Base-by-base conservation (phyloP, 2,888 invertebrate species). In the Rugalucina vietnamica region DNA sequence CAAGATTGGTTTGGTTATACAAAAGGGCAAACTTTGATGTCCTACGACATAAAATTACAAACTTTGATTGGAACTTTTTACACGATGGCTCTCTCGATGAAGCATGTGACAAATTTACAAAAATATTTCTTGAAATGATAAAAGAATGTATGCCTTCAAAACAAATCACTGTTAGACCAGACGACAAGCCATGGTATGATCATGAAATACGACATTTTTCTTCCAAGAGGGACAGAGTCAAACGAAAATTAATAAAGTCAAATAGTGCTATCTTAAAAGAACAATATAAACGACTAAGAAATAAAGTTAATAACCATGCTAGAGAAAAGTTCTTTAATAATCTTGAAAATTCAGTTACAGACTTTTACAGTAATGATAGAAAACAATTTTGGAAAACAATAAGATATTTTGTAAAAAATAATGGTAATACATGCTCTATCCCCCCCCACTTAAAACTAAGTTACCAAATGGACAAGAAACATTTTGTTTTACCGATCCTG, bases 281-380 rank as follows among this genome's bases (percentile, higher is more conserved):
- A 8, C 12, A 5, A 4, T 60, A 34, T 10, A 34, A 65, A 65
- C 32, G 21, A 65, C 34, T 34, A 65, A 65, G 65, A n/a, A 65
- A 65, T 24, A 32, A 65, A 34, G 65, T 65, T 1, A 65, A 65
- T 34, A 65, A 65, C 12, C 34, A 34, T 65, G 65, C 65, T 12
- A 34, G 34, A 65, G 65, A 65, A 65, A 65, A 65, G n/a, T 65
- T 65, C 29, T 34, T 34, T 65, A 32, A 34, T 65, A 65, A 65
- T 8, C 14, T 65, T 14, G 65, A 65, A 10, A 34, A 65, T 65
- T 34, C 24, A 18, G 10, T 65, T 18, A 1, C 8, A 34, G 34
- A 65, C 34, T 3, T 1, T 5, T 32, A 65, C 5, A 34, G 65
- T 29, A 65, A 65, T 34, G 24, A 24, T 27, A 27, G 60, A 29